These are phyloP conservation scores for Hyles vespertilio DNA, from an alignment of 1,140 invertebrate species.

Conservation along the genomic window DNA sequence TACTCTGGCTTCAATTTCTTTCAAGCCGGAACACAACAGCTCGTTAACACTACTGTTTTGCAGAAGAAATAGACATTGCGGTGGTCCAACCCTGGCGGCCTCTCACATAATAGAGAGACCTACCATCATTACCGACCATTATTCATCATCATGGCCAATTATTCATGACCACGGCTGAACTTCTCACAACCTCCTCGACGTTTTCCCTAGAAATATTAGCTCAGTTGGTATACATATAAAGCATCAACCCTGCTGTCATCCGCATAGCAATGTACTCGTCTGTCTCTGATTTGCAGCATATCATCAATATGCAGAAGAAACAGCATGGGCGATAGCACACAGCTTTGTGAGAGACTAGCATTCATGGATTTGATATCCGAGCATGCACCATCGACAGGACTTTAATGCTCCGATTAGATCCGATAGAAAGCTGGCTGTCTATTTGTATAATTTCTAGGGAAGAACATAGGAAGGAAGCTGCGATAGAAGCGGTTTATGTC, in stretches of 20 bases:
- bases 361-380: constrained; percentile 4
- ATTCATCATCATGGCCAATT: too few relatives aligned
- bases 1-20: too few relatives aligned
- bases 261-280: constrained; percentile 7
- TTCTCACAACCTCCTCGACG: not conserved
- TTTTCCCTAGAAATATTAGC: not conserved
- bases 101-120: too few relatives aligned
- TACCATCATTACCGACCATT: too few relatives aligned
- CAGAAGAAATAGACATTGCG: too few relatives aligned
- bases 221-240: not conserved
- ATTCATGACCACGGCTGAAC: too few relatives aligned
- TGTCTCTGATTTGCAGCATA: constrained; percentile 4
- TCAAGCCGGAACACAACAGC: too few relatives aligned
- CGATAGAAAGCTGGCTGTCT: constrained; percentile 15
- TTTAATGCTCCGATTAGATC: constrained; percentile 11
- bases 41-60: too few relatives aligned
- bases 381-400: constrained; percentile 7
- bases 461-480: constrained; percentile 24
- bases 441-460: constrained; percentile 12
- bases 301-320: constrained; percentile 14
- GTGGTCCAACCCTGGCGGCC: too few relatives aligned
- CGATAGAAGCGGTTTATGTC: constrained; percentile 28
- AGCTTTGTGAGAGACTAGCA: constrained; percentile 8
- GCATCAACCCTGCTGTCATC: constrained; percentile 1
- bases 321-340: constrained; percentile 7